Evolutionary conservation across 2,888 invertebrate species (phyloP), one percentile per base, ranked within the genome.

Genomic region (Poecilus cupreus): DNA sequence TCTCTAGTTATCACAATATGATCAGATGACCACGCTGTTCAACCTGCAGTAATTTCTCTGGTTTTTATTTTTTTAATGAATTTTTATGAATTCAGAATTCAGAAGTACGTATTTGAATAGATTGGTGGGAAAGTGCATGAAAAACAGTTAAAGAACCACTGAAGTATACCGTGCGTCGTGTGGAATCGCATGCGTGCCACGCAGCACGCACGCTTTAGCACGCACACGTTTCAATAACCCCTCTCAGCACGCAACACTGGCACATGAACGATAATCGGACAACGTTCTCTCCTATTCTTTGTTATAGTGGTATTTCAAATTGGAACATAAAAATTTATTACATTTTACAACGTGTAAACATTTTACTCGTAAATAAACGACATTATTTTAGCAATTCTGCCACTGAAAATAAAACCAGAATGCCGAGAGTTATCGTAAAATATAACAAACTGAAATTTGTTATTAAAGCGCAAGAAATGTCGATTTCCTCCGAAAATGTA

Each of bases 151-250:
- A 32, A 8, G 8, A 32, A 32, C 32, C 8, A 32, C 32, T 32
- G 32, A 5, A 6, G 32, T 32, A 3, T 32, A 32, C 5, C 32
- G 32, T 32, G 8, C 32, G 32, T 32, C 8, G 32, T 32, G 32
- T 32, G 32, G 32, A 32, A 32, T 24, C 49, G 51, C 32, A 26
- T 75, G 51, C 75, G 51, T 51, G 51, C n/a, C 72, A 75, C 51
- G 26, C 75, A n/a, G 22, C 74, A 46, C 51, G 74, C 74, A 49
- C 49, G 10, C 46, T 24, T 24, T 37, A 54, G n/a, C 26, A 75
- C 51, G 26, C 72, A 75, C 75, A 39, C 51, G 37, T 75, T 75
- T 75, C 37, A 75, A 75, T 54, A 75, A 54, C 75, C 75, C 51
- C 74, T 10, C 54, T 2, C 6, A 22, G 26, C 60, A n/a, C n/a